Conservation (phyloP, 2,113 vertebrate species). For the Orientallactaga bullata region DNA sequence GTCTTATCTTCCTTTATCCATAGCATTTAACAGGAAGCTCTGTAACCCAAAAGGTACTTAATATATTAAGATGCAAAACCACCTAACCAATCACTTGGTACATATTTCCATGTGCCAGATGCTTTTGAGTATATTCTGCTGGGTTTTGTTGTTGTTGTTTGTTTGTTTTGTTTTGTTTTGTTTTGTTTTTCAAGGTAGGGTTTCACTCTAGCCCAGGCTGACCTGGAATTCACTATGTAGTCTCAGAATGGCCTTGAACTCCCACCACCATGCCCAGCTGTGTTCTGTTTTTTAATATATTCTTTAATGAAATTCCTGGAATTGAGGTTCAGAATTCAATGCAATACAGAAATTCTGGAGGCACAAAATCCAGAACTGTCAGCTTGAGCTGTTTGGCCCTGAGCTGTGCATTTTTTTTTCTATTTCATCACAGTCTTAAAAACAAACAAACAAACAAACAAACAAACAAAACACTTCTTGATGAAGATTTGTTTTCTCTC, state of each 20-base stretch:
- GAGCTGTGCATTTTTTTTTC: neutral
- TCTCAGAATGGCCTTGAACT: too few species aligned
- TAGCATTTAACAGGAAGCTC: neutral
- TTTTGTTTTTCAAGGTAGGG: too few species aligned
- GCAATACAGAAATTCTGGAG: neutral
- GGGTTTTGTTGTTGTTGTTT: too few species aligned
- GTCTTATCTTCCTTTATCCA: neutral
- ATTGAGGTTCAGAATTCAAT: neutral
- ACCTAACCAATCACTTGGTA: neutral
- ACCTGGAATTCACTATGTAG: too few species aligned
- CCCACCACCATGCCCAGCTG: too few species aligned
- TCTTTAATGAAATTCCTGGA: neutral
- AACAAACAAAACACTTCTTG: neutral
- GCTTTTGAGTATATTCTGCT: neutral
- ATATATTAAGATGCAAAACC: neutral
- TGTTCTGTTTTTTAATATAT: neutral
- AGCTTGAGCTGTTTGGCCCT: neutral
- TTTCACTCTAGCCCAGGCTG: too few species aligned
- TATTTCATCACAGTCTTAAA: neutral
- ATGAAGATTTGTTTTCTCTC: neutral
- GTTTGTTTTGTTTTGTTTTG: too few species aligned
- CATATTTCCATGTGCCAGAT: too few species aligned
- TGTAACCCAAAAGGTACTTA: neutral
- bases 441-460: neutral
- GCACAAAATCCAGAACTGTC: neutral